Evolutionary conservation across 2,797 vertebrate genomes (phyloP).

Genomic region (Acipenser transmontanus): DNA sequence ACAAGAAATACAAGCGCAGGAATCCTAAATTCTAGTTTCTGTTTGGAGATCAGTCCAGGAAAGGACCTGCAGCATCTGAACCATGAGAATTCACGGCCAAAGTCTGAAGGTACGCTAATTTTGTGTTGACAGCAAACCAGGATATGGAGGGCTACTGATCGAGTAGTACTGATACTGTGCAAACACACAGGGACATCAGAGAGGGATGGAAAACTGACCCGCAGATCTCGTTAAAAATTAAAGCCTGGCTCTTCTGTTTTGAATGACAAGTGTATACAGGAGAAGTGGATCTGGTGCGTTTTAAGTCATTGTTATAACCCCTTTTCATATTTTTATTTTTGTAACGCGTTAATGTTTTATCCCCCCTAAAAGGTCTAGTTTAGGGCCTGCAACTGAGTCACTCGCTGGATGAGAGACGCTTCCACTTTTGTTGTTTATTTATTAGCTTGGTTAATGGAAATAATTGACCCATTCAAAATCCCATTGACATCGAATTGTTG

Average conservation of each 20-base stretch:
- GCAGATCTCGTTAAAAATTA: background rate
- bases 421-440: background rate
- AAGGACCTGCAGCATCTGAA: constrained; percentile 16
- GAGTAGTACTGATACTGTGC: background rate
- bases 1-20: background rate
- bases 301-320: background rate
- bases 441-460: background rate
- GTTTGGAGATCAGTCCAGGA: constrained; percentile 15
- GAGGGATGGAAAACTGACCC: background rate
- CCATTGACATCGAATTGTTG: too few relatives aligned
- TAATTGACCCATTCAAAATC: background rate
- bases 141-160: background rate
- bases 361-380: background rate
- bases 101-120: constrained; percentile 38
- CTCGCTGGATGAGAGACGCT: background rate
- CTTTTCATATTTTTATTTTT: background rate
- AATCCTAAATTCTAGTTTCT: constrained; percentile 12
- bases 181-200: background rate
- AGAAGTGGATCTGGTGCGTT: background rate
- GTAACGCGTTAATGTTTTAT: background rate
- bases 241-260: background rate
- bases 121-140: background rate
- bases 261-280: background rate
- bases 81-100: constrained; percentile 37
- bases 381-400: background rate